Evolutionary conservation across 1,140 invertebrate species (phyloP).

Genomic region (Rhagoletis pomonella): DNA sequence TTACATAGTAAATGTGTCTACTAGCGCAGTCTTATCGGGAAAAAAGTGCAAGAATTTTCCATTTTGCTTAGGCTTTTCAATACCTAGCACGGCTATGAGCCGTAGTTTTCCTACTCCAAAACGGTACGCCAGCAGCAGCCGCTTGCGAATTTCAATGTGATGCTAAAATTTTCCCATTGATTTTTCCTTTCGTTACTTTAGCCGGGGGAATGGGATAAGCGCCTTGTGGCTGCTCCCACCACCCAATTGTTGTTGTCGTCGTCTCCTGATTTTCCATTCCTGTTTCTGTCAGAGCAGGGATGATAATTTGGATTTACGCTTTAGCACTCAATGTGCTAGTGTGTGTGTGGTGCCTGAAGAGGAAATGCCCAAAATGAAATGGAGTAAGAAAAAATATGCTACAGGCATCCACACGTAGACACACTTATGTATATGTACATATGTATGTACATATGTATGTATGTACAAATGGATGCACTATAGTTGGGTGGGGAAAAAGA

Average conservation of each 20-base stretch:
- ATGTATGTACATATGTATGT: not conserved
- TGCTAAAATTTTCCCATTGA: slow-evolving; percentile 47
- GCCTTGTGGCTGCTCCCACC: slow-evolving; percentile 29
- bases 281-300: slow-evolving; percentile 5
- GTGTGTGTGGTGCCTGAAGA: not conserved
- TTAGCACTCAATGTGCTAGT: not conserved
- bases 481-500: too few relatives aligned
- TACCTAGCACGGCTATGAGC: not conserved
- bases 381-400: slow-evolving; percentile 4
- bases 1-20: too few relatives aligned
- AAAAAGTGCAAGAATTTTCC: slow-evolving; percentile 5
- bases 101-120: not conserved
- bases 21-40: not conserved
- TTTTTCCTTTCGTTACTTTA: slow-evolving; percentile 15
- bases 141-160: not conserved
- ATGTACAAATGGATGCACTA: too few relatives aligned
- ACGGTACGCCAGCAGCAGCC: not conserved
- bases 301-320: slow-evolving; percentile 49
- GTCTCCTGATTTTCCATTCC: slow-evolving; percentile 40
- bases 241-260: not conserved
- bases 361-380: slow-evolving; percentile 40
- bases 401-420: too few relatives aligned
- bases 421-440: not conserved
- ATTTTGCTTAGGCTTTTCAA: not conserved
- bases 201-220: not conserved